phyloP scores from a whole-genome alignment of 2,888 invertebrate species.

The Omphaloscelis lunosa region DNA sequence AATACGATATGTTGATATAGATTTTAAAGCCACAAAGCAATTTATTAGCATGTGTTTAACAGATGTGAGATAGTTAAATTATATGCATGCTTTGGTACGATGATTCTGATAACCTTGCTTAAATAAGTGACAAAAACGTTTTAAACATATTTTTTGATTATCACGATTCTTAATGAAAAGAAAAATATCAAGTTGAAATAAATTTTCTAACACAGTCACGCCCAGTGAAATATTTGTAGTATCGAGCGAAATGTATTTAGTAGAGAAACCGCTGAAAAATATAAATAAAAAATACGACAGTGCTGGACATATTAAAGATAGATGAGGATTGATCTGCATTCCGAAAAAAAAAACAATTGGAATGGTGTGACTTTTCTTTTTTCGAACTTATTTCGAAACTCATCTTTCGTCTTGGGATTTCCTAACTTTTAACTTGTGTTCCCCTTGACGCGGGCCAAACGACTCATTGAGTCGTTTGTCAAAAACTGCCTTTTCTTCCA shows the following conservation, averaged over 20 bases:
- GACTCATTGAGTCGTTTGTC: too few relatives aligned
- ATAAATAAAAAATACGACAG: slow-evolving; percentile 1
- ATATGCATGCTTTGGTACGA: not conserved
- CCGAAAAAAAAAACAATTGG: slow-evolving; percentile 17
- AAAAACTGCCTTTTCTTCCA: not conserved
- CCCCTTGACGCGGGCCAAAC: too few relatives aligned
- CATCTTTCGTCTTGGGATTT: not conserved
- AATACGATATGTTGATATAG: slow-evolving; percentile 56
- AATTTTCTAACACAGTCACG: not conserved
- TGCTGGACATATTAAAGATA: slow-evolving; percentile 13
- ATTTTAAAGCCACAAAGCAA: slow-evolving; percentile 54
- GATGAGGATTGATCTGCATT: slow-evolving; percentile 41
- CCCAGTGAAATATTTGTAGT: not conserved
- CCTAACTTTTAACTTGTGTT: not conserved
- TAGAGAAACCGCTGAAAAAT: not conserved
- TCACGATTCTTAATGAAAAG: not conserved
- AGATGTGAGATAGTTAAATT: slow-evolving; percentile 32
- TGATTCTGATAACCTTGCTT: slow-evolving; percentile 2
- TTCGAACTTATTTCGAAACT: not conserved
- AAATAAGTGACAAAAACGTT: not conserved
- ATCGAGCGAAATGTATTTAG: not conserved
- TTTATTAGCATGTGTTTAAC: slow-evolving; percentile 36
- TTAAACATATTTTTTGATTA: not conserved
- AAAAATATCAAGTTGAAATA: not conserved
- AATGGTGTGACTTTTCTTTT: not conserved